Conservation (phyloP, 1,140 invertebrate species). For the Teleopsis dalmanni region DNA sequence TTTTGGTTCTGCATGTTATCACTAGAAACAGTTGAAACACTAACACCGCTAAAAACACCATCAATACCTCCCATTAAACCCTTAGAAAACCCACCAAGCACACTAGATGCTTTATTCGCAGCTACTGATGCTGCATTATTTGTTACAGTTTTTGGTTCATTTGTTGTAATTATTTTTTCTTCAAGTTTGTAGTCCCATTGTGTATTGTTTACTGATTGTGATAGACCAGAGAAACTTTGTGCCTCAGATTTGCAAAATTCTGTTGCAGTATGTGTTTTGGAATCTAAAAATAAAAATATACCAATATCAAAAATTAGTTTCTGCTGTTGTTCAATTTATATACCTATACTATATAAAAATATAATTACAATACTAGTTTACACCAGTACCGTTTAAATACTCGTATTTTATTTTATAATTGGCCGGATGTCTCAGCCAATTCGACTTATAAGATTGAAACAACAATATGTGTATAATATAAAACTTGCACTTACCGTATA, state of each 20-base stretch:
- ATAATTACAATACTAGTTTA: no score
- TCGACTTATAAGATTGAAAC: no score
- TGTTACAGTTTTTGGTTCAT: neutral
- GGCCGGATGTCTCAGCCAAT: no score
- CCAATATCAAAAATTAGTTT: no score
- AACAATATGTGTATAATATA: no score
- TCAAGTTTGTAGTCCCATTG: neutral
- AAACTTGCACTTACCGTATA: no score
- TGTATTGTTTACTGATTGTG: neutral
- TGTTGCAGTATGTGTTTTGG: neutral
- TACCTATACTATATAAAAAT: no score
- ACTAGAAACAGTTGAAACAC: conserved; percentile 12
- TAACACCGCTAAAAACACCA: conserved; percentile 28
- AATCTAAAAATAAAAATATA: no score
- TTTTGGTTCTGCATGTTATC: conserved; percentile 4
- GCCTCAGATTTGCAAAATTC: neutral
- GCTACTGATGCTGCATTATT: conserved; percentile 13
- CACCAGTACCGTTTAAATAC: no score
- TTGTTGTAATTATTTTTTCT: conserved; percentile 1
- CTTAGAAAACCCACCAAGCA: conserved; percentile 32
- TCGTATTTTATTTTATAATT: no score
- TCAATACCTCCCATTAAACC: conserved; percentile 35
- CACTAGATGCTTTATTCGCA: conserved; percentile 17
- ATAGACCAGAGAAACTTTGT: conserved; percentile 1
- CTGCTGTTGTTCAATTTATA: no score